These are phyloP conservation scores for Amiota communis DNA, from an alignment of 2,888 invertebrate genomes.

Conservation along the genomic window DNA sequence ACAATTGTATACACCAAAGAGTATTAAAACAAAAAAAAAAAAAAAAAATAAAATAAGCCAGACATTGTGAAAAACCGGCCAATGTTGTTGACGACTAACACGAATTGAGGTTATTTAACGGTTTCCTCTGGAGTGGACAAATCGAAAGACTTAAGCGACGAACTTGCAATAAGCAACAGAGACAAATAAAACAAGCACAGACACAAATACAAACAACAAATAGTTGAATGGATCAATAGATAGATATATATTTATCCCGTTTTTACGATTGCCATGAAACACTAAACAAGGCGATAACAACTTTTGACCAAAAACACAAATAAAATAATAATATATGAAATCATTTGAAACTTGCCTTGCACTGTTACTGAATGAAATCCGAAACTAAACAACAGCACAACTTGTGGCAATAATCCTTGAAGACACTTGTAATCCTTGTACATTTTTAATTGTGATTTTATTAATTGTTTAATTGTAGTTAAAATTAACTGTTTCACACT, in stretches of 20 bases:
- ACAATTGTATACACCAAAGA: too few species aligned
- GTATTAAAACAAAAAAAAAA: too few species aligned
- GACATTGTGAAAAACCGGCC: constrained; percentile 2
- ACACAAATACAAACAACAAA: not conserved
- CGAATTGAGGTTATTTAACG: constrained; percentile 57
- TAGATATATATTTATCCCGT: constrained; percentile 37
- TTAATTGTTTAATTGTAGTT: too few species aligned
- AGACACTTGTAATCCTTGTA: constrained; percentile 5
- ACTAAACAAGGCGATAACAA: constrained; percentile 27
- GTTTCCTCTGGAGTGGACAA: constrained; percentile 42
- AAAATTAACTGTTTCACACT: too few species aligned
- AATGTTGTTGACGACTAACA: constrained; percentile 32
- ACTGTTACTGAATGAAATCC: constrained; percentile 4
- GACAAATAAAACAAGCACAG: not conserved
- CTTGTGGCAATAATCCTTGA: not conserved
- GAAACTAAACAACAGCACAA: constrained; percentile 25
- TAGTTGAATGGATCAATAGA: not conserved
- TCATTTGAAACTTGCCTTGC: constrained; percentile 32
- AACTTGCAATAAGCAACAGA: constrained; percentile 17
- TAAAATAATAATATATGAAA: not conserved
- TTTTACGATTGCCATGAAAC: constrained; percentile 32
- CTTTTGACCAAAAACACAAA: constrained; percentile 19
- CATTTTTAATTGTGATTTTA: not conserved
- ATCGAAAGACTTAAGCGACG: constrained; percentile 30
- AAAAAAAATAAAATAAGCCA: constrained; percentile 2